Base-by-base conservation (phyloP, 2,797 vertebrate species). In the Acipenser oxyrinchus region DNA sequence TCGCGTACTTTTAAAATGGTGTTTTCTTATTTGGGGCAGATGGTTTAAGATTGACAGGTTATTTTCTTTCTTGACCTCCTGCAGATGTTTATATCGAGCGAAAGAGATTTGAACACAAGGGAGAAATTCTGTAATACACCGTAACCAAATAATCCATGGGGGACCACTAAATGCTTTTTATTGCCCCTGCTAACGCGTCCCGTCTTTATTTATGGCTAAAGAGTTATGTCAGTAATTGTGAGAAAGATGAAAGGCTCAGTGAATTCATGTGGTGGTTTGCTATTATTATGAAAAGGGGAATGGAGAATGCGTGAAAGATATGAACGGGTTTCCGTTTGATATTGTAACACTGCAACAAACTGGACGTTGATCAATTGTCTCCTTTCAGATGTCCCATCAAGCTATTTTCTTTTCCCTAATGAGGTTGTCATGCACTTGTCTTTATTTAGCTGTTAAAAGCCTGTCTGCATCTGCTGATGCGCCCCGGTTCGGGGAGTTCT, bases 61-160 rank as follows among this genome's bases (percentile, higher is more conserved):
- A 80, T 80, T 78, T 75, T 74, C 78, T 79, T 84, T 82, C 84
- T 80, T 92, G 90, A 93, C 89, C 93, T 90, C 88, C 89, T 85
- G 84, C 93, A 96, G 93, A 94, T 94, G 93, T 87, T 89, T 83
- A 69, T 73, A 86, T 79, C 9, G 71, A 77, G 79, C 75, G 82
- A 78, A 84, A 75, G 79, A 81, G 72, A 67, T 68, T 61, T 80
- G 82, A 77, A 74, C 77, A 72, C 78, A 82, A 77, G 70, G 75
- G 78, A 83, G 88, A 90, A 92, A 92, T 85, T 84, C 83, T 72
- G 79, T 95, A 95, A 97, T 78, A 80, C 71, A 77, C 91, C 94
- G 73, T 94, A 89, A 88, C 93, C 79, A 69, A 83, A 81, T 78
- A 73, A 87, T 88, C 90, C 87, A 83, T 84, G 75, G 83, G 79